Conservation (phyloP, 2,888 invertebrate genomes). For the Chirona hameri region DNA sequence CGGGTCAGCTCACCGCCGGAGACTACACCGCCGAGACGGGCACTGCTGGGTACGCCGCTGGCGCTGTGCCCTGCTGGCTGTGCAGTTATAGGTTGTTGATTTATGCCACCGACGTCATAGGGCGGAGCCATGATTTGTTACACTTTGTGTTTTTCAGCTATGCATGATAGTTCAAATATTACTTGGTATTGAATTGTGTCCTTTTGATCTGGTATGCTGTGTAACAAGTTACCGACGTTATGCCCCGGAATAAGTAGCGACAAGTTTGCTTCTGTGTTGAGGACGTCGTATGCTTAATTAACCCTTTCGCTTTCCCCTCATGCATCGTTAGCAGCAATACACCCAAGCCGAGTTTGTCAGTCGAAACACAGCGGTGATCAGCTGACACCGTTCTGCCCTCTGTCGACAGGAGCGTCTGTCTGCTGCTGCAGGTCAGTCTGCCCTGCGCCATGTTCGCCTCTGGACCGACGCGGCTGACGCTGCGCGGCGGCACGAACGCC, state of each 20-base stretch:
- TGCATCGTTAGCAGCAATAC: neutral
- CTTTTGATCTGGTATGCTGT: no score
- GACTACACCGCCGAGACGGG: constrained; percentile 66
- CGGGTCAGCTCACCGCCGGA: constrained; percentile 57
- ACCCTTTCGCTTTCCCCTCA: no score
- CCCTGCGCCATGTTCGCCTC: constrained; percentile 71
- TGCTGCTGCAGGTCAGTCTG: constrained; percentile 75
- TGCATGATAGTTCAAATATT: no score
- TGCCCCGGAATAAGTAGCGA: neutral
- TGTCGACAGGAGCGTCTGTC: constrained; percentile 63
- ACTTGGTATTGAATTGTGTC: no score
- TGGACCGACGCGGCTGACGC: constrained; percentile 56
- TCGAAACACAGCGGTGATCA: no score
- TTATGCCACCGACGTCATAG: no score
- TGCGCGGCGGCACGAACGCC: constrained; percentile 83
- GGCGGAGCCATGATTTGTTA: no score
- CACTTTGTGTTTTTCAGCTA: no score
- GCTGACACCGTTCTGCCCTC: neutral
- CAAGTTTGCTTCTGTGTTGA: neutral
- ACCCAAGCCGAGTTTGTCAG: neutral
- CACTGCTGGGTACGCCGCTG: constrained; percentile 69
- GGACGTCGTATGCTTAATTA: neutral
- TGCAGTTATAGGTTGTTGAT: no score
- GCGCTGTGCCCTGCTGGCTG: no score
- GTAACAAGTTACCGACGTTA: neutral